Conservation (phyloP, 2,888 invertebrate species). For the Leptinotarsa tumamoca region DNA sequence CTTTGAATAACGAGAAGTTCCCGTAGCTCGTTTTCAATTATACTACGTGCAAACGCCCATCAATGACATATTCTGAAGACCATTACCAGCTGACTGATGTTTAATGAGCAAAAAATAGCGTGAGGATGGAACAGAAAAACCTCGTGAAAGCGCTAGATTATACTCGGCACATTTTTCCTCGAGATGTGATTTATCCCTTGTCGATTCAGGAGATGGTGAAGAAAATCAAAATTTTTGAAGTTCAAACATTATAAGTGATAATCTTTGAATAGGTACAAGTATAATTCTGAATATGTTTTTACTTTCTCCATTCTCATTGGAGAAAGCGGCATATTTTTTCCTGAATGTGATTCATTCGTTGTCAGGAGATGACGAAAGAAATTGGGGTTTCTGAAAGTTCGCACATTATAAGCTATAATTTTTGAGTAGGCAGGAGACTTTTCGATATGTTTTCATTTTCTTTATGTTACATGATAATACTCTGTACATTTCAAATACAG, state of each 20-base stretch:
- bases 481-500: too few relatives aligned
- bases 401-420: neutral
- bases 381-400: too few relatives aligned
- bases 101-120: conserved; percentile 25
- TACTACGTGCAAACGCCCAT: conserved; percentile 9
- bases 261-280: neutral
- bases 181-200: neutral
- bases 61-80: conserved; percentile 13
- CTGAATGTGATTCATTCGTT: too few relatives aligned
- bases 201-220: neutral
- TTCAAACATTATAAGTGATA: neutral
- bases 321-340: too few relatives aligned
- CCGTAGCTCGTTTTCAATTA: conserved; percentile 25
- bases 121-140: conserved; percentile 7
- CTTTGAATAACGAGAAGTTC: conserved; percentile 9
- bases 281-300: too few relatives aligned
- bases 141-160: neutral
- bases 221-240: neutral
- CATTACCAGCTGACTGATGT: conserved; percentile 17
- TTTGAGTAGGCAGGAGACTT: neutral
- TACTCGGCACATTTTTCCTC: neutral
- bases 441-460: too few relatives aligned
- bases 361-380: too few relatives aligned
- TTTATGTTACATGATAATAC: too few relatives aligned
- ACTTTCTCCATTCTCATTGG: too few relatives aligned